Conservation (phyloP, 2,888 invertebrate species). For the Hofmannophila pseudospretella region DNA sequence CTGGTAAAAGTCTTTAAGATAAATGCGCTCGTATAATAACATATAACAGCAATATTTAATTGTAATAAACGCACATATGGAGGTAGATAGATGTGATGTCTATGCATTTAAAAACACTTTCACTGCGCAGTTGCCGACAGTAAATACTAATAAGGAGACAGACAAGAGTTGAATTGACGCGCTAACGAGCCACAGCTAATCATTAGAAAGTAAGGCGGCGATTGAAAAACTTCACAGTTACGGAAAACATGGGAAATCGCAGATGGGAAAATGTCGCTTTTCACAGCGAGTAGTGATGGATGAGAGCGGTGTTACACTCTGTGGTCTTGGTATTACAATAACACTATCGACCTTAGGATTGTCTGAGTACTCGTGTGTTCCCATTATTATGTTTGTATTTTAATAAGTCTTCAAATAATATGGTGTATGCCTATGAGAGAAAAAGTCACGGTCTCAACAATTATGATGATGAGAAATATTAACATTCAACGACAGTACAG, state of each 20-base stretch:
- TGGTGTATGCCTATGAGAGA: too few species aligned
- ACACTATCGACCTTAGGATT: too few species aligned
- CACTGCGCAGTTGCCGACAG: conserved; percentile 53
- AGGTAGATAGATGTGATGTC: conserved; percentile 46
- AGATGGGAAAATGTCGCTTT: conserved; percentile 30
- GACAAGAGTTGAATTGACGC: conserved; percentile 23
- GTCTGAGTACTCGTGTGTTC: too few species aligned
- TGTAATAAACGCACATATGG: conserved; percentile 11
- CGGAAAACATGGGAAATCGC: conserved; percentile 38
- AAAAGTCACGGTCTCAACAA: too few species aligned
- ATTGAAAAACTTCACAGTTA: conserved; percentile 36
- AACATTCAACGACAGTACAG: too few species aligned
- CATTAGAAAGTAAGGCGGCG: conserved; percentile 36
- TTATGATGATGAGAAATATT: too few species aligned
- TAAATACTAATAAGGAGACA: conserved; percentile 47
- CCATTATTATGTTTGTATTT: too few species aligned
- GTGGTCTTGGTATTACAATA: neutral
- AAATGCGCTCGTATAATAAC: conserved; percentile 2
- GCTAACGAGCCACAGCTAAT: conserved; percentile 24
- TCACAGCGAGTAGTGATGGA: conserved; percentile 14
- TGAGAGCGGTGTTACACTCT: conserved; percentile 9
- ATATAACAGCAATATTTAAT: too few species aligned
- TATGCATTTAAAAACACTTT: conserved; percentile 56
- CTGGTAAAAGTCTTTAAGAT: conserved; percentile 1
- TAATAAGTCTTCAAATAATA: too few species aligned